Evolutionary conservation across 2,888 invertebrate genomes (phyloP).

Genomic region (Bimastos eiseni): DNA sequence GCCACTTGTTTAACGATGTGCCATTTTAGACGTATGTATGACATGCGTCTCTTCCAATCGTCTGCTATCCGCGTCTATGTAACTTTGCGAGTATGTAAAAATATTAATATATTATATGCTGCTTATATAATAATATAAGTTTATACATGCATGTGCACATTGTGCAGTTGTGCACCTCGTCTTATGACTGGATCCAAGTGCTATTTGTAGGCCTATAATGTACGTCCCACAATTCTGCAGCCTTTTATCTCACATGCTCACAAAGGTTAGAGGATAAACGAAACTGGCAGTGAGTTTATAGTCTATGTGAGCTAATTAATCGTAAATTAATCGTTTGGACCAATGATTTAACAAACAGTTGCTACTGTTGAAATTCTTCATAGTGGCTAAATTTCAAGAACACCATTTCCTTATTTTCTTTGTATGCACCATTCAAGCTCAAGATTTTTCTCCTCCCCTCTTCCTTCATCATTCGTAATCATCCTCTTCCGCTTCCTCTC

Average conservation of each 20-base stretch:
- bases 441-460: background rate
- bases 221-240: background rate
- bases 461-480: background rate
- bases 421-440: background rate
- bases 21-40: background rate
- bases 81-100: background rate
- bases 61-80: background rate
- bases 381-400: background rate
- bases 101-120: no score
- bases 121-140: no score
- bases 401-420: background rate
- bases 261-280: background rate
- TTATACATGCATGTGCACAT: background rate
- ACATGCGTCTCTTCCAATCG: background rate
- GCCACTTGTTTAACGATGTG: background rate
- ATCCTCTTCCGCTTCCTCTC: background rate
- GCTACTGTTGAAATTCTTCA: background rate
- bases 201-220: background rate
- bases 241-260: background rate
- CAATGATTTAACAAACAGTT: background rate
- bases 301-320: no score
- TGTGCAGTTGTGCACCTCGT: background rate
- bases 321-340: background rate
- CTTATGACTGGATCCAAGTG: background rate
- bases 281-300: background rate